These are phyloP conservation scores for Gavialis gangeticus DNA, from an alignment of 2,113 vertebrate genomes.

Conservation along the genomic window DNA sequence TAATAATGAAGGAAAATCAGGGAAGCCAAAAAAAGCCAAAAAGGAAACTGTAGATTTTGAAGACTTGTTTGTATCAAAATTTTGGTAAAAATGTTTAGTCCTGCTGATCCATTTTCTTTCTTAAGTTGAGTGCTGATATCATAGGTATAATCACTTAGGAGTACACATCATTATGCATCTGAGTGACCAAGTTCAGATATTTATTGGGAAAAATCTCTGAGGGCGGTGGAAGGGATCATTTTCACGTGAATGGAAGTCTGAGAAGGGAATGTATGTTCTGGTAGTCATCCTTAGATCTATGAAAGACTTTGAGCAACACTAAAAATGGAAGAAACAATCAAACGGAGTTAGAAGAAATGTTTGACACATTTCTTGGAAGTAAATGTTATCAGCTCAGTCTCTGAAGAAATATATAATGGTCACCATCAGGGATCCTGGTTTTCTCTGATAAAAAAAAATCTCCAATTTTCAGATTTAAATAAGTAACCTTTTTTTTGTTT, in stretches of 20 bases:
- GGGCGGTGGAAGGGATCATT: too few relatives aligned
- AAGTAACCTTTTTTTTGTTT: too few relatives aligned
- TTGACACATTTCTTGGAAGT: slow-evolving; percentile 5
- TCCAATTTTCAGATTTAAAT: too few relatives aligned
- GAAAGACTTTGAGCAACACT: neutral
- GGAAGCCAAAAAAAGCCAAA: neutral
- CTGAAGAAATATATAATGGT: neutral
- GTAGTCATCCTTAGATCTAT: neutral
- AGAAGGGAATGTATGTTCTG: neutral
- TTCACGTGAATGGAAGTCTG: neutral
- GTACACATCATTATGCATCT: too few relatives aligned
- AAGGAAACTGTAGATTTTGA: neutral
- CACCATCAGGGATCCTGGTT: slow-evolving; percentile 22
- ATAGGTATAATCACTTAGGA: too few relatives aligned
- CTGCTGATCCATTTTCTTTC: neutral
- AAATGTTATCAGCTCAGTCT: slow-evolving; percentile 17
- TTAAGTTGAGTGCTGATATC: neutral
- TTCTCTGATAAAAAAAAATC: slow-evolving; percentile 9
- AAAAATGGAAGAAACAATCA: neutral
- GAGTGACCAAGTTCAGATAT: too few relatives aligned
- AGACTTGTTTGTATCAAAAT: neutral
- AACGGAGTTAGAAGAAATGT: neutral
- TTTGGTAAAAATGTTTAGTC: neutral
- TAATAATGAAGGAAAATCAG: neutral
- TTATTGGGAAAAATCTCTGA: too few relatives aligned